Conservation (phyloP, 2,113 vertebrate genomes). For the Baryphthengus martii region DNA sequence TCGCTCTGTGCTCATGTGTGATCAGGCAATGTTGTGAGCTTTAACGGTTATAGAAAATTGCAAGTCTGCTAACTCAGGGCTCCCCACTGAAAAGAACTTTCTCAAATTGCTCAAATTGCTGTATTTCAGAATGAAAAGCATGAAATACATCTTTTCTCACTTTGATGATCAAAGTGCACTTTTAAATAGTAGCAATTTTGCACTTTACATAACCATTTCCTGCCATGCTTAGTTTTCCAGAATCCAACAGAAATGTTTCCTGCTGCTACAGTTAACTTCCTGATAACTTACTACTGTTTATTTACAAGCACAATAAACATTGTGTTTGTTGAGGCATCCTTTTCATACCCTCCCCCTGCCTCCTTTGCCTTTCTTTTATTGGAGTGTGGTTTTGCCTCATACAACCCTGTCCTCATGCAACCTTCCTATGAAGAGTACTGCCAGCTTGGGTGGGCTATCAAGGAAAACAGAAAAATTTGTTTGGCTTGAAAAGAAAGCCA, state of each 20-base stretch:
- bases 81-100: neutral
- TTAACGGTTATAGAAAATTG: neutral
- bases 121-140: neutral
- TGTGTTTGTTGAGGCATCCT: neutral
- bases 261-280: neutral
- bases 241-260: neutral
- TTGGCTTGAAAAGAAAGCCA: neutral
- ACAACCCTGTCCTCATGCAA: neutral
- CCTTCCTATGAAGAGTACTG: neutral
- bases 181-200: constrained; percentile 29
- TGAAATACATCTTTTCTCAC: neutral
- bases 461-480: neutral
- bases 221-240: neutral
- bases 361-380: too few species aligned
- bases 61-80: neutral
- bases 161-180: constrained; percentile 17
- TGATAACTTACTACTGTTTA: constrained; percentile 16
- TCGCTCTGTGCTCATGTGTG: neutral
- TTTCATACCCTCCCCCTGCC: neutral
- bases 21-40: neutral
- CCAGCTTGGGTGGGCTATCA: neutral
- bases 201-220: neutral
- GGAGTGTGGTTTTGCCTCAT: neutral
- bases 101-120: neutral
- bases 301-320: constrained; percentile 21